Conservation (phyloP, 2,888 invertebrate species). For the Boloria euphrosyne region DNA sequence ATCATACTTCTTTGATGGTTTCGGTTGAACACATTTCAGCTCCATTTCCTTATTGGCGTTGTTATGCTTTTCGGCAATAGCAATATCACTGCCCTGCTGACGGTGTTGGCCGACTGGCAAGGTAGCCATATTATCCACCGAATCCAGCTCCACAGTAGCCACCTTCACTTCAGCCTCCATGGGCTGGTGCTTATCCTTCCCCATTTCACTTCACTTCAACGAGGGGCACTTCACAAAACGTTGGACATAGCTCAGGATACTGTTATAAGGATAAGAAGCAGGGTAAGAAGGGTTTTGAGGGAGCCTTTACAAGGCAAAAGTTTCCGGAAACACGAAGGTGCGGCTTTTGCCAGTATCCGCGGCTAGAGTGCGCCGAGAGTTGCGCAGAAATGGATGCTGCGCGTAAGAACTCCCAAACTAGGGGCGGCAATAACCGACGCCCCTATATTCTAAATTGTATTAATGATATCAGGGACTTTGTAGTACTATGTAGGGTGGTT, state of each 20-base stretch:
- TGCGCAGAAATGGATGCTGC: slow-evolving; percentile 80
- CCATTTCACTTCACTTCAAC: slow-evolving; percentile 61
- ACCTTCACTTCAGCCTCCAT: slow-evolving; percentile 91
- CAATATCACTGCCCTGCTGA: slow-evolving; percentile 86
- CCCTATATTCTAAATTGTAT: slow-evolving; percentile 66
- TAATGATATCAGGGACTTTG: slow-evolving; percentile 55
- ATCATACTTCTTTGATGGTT: slow-evolving; percentile 91
- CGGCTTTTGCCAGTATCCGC: slow-evolving; percentile 62
- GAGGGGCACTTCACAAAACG: slow-evolving; percentile 50
- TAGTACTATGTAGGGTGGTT: slow-evolving; percentile 42
- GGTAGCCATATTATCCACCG: slow-evolving; percentile 94
- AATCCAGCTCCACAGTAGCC: slow-evolving; percentile 93
- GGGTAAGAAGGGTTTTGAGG: slow-evolving; percentile 53
- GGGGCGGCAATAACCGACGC: slow-evolving; percentile 69
- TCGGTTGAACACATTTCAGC: slow-evolving; percentile 91
- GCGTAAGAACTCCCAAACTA: slow-evolving; percentile 58
- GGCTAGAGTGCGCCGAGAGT: slow-evolving; percentile 64
- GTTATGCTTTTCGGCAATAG: slow-evolving; percentile 91
- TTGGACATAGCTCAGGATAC: slow-evolving; percentile 46
- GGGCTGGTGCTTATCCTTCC: slow-evolving; percentile 77
- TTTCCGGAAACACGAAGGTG: slow-evolving; percentile 71
- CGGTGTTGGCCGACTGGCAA: slow-evolving; percentile 91
- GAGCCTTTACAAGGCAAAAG: slow-evolving; percentile 57
- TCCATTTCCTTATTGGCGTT: slow-evolving; percentile 94
- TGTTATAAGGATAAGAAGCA: slow-evolving; percentile 60